Conservation (phyloP, 2,797 vertebrate species). For the Australoheros facetus region DNA sequence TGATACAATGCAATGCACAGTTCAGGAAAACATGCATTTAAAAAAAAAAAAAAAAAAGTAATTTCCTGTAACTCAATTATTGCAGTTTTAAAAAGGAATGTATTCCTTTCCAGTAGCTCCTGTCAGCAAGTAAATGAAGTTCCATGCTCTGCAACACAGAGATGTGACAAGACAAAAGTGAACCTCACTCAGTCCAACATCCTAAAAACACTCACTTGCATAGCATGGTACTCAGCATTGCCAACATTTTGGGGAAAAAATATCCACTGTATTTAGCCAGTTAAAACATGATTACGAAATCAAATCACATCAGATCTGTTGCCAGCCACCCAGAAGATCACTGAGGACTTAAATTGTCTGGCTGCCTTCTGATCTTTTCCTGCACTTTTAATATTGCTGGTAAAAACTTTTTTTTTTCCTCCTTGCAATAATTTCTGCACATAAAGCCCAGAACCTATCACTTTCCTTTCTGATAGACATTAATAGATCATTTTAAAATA, state of each 20-base stretch:
- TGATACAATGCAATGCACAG: not conserved
- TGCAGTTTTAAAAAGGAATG: too few relatives aligned
- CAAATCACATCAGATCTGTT: conserved; percentile 24
- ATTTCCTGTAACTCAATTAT: not conserved
- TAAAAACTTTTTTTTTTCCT: not conserved
- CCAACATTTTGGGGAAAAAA: conserved; percentile 18
- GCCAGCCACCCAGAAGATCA: conserved; percentile 18
- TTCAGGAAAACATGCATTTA: not conserved
- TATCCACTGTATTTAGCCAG: conserved; percentile 1
- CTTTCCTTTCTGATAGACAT: not conserved
- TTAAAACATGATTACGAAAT: conserved; percentile 30
- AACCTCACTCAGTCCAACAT: not conserved
- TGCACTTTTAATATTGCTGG: conserved; percentile 7
- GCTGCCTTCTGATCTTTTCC: conserved; percentile 8
- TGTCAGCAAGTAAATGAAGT: conserved; percentile 3
- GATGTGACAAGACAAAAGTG: conserved; percentile 5
- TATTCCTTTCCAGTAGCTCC: too few relatives aligned
- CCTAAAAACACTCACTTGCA: not conserved
- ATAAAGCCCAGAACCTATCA: not conserved
- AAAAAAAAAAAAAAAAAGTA: not conserved
- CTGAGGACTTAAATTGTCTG: conserved; percentile 2
- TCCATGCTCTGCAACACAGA: not conserved
- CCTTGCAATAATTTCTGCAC: not conserved
- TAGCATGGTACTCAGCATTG: conserved; percentile 5
- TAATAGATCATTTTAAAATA: not conserved